Evolutionary conservation across 2,113 vertebrate species (phyloP).

Genomic region (Anolis sagrei): DNA sequence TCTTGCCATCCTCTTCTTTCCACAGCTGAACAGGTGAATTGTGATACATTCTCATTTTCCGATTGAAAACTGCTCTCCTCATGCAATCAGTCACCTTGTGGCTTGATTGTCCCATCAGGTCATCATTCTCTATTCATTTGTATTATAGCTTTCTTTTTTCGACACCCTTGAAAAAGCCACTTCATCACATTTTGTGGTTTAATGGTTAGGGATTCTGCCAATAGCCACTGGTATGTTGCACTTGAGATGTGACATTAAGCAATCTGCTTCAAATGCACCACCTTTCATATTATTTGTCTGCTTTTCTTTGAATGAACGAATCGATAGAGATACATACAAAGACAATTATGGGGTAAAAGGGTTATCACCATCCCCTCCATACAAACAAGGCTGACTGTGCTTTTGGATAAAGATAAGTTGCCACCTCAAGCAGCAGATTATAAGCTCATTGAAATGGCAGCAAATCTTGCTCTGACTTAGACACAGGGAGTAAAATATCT

Average conservation of each 20-base stretch:
- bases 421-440: not conserved
- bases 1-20: not conserved
- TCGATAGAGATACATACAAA: not conserved
- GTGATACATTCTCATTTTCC: not conserved
- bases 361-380: not conserved
- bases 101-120: slow-evolving; percentile 4
- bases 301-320: not conserved
- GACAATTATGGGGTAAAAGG: not conserved
- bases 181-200: not conserved
- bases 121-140: not conserved
- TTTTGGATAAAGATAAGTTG: not conserved
- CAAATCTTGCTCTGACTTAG: not conserved
- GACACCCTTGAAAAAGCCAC: slow-evolving; percentile 1
- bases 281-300: slow-evolving; percentile 4
- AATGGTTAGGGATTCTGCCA: not conserved
- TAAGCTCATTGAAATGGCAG: not conserved
- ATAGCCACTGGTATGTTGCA: not conserved
- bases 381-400: not conserved
- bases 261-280: not conserved
- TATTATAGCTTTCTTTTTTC: not conserved
- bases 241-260: not conserved
- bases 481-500: not conserved
- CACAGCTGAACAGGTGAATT: not conserved
- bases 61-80: not conserved
- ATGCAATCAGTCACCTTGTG: not conserved